These are phyloP conservation scores for Hydropsyche betteni DNA, from an alignment of 2,888 invertebrate genomes.

Conservation along the genomic window DNA sequence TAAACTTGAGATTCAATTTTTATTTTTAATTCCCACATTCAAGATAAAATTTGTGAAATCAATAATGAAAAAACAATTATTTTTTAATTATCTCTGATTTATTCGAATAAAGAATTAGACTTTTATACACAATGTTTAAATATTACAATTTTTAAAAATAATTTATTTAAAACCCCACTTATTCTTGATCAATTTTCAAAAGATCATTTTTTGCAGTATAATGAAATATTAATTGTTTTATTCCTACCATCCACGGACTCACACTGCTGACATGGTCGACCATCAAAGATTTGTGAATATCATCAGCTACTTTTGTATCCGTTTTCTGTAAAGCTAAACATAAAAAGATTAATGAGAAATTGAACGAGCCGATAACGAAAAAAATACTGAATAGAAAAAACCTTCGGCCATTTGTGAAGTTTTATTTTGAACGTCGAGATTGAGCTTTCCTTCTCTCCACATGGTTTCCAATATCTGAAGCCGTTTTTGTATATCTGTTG, in stretches of 20 bases:
- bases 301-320: conserved; percentile 65
- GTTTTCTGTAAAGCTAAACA: conserved; percentile 62
- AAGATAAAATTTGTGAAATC: too few species aligned
- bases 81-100: not conserved
- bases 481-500: conserved; percentile 66
- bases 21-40: too few species aligned
- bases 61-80: not conserved
- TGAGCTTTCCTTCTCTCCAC: conserved; percentile 68
- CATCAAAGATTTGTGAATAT: conserved; percentile 69
- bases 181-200: conserved; percentile 45
- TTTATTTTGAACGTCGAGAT: conserved; percentile 60
- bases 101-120: too few species aligned
- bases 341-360: conserved; percentile 29
- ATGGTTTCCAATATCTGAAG: conserved; percentile 66
- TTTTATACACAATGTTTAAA: too few species aligned
- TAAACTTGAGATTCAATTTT: too few species aligned
- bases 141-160: too few species aligned
- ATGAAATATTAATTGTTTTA: conserved; percentile 68
- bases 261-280: conserved; percentile 68
- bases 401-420: conserved; percentile 67
- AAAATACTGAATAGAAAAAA: conserved; percentile 52
- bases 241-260: conserved; percentile 70
- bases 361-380: not conserved
- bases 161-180: too few species aligned
- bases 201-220: conserved; percentile 57